These are phyloP conservation scores for Morone chrysops DNA, from an alignment of 2,113 vertebrate species.

Conservation along the genomic window DNA sequence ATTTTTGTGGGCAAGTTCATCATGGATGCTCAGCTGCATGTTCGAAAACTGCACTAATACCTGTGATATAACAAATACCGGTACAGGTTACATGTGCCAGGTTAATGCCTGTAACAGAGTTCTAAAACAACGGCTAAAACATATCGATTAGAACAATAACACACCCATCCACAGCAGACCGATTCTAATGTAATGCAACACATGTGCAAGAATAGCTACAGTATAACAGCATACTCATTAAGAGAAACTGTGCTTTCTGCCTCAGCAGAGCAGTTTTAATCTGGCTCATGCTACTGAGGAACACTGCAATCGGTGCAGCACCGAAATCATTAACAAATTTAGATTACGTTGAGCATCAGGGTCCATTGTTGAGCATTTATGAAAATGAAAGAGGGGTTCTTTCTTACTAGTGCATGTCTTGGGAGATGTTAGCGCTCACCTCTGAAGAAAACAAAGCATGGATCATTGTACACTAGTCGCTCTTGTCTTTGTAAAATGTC, in stretches of 20 bases:
- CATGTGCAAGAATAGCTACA: slow-evolving; percentile 15
- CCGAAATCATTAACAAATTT: slow-evolving; percentile 64
- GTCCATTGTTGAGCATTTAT: slow-evolving; percentile 77
- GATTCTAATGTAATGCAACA: background rate
- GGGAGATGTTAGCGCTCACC: slow-evolving; percentile 74
- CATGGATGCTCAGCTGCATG: slow-evolving; percentile 66
- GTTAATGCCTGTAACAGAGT: slow-evolving; percentile 30
- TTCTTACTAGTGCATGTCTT: slow-evolving; percentile 77
- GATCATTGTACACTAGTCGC: slow-evolving; percentile 30
- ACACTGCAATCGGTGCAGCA: background rate
- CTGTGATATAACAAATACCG: background rate
- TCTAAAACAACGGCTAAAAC: background rate
- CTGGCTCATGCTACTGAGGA: slow-evolving; percentile 33
- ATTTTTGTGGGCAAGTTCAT: slow-evolving; percentile 45
- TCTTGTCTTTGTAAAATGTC: slow-evolving; percentile 22
- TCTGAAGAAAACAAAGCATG: slow-evolving; percentile 68
- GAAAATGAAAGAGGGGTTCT: slow-evolving; percentile 62
- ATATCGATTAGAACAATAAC: slow-evolving; percentile 18
- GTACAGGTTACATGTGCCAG: background rate
- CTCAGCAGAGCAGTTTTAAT: slow-evolving; percentile 52
- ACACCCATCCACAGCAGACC: slow-evolving; percentile 4
- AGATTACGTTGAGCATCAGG: slow-evolving; percentile 52
- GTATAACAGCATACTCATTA: slow-evolving; percentile 12
- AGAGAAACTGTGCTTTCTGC: slow-evolving; percentile 40
- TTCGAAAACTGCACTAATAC: slow-evolving; percentile 10